phyloP scores from a whole-genome alignment of 2,797 vertebrate genomes.

The Catamblyrhynchus diadema region DNA sequence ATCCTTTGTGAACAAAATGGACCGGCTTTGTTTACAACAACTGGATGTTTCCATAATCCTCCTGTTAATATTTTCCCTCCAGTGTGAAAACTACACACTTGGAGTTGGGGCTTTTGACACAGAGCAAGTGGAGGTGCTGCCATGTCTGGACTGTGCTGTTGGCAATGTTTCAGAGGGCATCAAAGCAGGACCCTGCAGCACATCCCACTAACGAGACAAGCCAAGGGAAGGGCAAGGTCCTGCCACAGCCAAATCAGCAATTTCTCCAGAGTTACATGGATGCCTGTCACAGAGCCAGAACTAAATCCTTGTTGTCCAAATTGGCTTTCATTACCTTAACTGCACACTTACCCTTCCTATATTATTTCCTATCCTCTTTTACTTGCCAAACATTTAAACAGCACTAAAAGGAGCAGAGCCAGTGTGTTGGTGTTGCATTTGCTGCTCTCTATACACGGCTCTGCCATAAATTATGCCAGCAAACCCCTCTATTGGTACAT shows the following conservation, averaged over 20 bases:
- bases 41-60: constrained; percentile 61
- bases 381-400: not conserved
- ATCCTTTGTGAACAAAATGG: constrained; percentile 55
- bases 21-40: constrained; percentile 60
- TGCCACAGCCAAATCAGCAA: not conserved
- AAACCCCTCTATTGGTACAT: not conserved
- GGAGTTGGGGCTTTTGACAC: not conserved
- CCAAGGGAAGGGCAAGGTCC: not conserved
- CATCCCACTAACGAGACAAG: not conserved
- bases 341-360: not conserved
- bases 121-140: not conserved
- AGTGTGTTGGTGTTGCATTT: not conserved
- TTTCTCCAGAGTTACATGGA: not conserved
- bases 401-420: not conserved
- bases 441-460: not conserved
- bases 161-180: not conserved
- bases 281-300: constrained; percentile 5
- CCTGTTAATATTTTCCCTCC: constrained; percentile 36
- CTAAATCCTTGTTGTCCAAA: not conserved
- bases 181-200: not conserved
- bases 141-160: fast-evolving
- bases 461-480: not conserved
- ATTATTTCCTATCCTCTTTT: not conserved
- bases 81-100: not conserved
- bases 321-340: not conserved